Percentiles rank a stretch among this genome's conserved stretches.
Conservation (phyloP, 2,797 vertebrate genomes). For the Clamator glandarius region DNA sequence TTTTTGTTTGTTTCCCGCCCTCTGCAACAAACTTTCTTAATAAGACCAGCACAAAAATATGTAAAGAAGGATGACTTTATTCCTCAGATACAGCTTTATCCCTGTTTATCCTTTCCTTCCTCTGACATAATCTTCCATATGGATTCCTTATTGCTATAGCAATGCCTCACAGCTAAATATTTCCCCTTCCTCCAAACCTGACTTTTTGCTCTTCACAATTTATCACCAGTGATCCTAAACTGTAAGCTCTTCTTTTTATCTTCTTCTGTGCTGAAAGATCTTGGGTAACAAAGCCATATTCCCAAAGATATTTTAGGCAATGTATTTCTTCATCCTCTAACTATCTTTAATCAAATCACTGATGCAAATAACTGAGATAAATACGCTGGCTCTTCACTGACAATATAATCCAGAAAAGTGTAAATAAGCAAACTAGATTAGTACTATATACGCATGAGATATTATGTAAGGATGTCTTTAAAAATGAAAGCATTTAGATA, state of each 20-base stretch:
- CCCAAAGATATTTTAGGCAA: conserved; percentile 37
- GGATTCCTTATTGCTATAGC: conserved; percentile 31
- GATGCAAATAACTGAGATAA: conserved; percentile 57
- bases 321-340: background rate
- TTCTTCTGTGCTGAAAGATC: conserved; percentile 31
- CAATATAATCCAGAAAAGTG: conserved; percentile 47
- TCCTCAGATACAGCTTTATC: conserved; percentile 46
- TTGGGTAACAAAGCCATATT: conserved; percentile 43
- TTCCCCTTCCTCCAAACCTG: conserved; percentile 50
- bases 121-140: background rate
- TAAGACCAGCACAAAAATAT: background rate
- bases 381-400: conserved; percentile 3
- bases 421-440: conserved; percentile 52
- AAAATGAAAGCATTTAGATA: conserved; percentile 2
- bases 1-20: rapidly evolving
- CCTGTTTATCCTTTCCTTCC: background rate
- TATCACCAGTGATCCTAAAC: conserved; percentile 52
- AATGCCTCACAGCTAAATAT: conserved; percentile 61
- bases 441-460: background rate
- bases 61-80: conserved; percentile 44
- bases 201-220: conserved; percentile 55
- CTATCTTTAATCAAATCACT: conserved; percentile 59
- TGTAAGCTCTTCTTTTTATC: conserved; percentile 59
- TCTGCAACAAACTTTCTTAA: conserved; percentile 19
- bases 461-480: background rate